Percentiles rank a stretch among this genome's conserved stretches.
Evolutionary conservation across 2,797 vertebrate species (phyloP).

Genomic region (Tokudaia tokunoshimensis): DNA sequence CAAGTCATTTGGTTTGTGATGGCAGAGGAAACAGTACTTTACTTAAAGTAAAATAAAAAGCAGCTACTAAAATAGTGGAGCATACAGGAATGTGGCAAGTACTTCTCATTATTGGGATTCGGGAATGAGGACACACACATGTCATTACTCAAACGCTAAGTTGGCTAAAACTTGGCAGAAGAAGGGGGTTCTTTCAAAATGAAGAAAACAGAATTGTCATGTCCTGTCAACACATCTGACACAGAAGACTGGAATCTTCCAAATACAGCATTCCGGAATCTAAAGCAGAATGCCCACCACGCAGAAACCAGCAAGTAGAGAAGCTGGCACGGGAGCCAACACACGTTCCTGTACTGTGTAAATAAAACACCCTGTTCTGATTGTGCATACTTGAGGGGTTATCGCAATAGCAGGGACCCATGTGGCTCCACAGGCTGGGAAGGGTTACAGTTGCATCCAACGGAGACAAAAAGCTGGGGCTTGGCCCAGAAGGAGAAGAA

Average conservation of each 20-base stretch:
- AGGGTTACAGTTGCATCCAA: not conserved
- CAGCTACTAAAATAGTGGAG: not conserved
- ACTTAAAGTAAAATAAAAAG: not conserved
- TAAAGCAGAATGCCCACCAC: no score
- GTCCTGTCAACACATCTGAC: not conserved
- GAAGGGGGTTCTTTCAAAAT: not conserved
- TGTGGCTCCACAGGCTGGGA: not conserved
- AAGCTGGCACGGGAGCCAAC: not conserved
- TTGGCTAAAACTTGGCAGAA: not conserved
- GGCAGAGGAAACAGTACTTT: not conserved
- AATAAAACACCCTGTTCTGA: not conserved
- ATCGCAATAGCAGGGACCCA: not conserved
- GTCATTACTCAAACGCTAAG: not conserved
- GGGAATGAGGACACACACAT: not conserved
- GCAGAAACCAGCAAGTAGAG: not conserved
- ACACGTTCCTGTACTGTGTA: no score
- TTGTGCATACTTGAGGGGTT: not conserved
- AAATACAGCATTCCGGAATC: not conserved
- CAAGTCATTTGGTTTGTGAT: not conserved
- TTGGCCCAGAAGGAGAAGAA: not conserved
- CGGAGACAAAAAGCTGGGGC: not conserved
- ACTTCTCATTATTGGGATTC: not conserved
- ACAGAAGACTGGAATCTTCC: not conserved
- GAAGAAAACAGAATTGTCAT: not conserved
- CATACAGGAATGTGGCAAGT: not conserved